Evolutionary conservation across 2,797 vertebrate species (phyloP).

Genomic region (Melopsittacus undulatus): DNA sequence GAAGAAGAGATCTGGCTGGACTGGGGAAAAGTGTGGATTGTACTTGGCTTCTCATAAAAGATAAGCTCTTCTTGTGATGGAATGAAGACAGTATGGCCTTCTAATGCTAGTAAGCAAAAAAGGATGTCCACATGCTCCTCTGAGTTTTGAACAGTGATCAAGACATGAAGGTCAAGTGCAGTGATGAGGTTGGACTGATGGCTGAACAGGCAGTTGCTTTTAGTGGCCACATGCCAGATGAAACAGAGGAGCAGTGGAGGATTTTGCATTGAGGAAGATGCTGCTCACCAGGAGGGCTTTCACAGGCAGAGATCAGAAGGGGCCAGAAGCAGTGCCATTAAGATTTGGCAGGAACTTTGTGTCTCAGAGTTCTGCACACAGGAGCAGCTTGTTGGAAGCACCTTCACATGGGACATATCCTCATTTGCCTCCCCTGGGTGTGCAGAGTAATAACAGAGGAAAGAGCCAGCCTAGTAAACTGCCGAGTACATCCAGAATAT

Average conservation of each 20-base stretch:
- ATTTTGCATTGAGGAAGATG: accelerated
- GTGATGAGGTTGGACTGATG: not conserved
- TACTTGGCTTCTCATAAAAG: not conserved
- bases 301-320: not conserved
- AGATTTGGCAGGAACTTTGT: not conserved
- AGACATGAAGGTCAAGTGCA: accelerated
- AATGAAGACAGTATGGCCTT: too few species aligned
- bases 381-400: not conserved
- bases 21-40: not conserved
- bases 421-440: not conserved
- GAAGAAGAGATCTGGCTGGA: not conserved
- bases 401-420: accelerated
- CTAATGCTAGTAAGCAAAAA: not conserved
- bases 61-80: not conserved
- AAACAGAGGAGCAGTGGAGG: not conserved
- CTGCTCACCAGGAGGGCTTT: not conserved
- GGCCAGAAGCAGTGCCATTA: not conserved
- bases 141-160: not conserved
- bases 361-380: not conserved
- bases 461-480: not conserved
- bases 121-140: not conserved
- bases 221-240: accelerated
- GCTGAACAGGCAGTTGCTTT: not conserved
- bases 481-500: not conserved
- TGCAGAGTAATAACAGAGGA: accelerated